Evolutionary conservation across 2,888 invertebrate genomes (phyloP).

Genomic region (Caenorhabditis plicata): DNA sequence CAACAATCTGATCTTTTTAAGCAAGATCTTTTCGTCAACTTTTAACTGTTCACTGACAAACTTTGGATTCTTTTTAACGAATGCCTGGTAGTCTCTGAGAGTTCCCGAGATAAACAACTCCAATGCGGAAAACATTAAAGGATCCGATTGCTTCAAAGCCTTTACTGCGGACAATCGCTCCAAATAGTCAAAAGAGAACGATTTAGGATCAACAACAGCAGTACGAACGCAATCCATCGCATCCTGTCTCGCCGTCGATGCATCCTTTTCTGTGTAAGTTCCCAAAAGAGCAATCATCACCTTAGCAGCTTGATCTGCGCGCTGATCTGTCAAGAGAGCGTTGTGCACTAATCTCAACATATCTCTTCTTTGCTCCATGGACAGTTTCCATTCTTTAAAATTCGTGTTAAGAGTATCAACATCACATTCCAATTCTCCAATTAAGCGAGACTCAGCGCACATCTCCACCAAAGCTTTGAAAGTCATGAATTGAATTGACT

Average conservation of each 20-base stretch:
- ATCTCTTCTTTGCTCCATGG: constrained; percentile 42
- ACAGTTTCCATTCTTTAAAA: constrained; percentile 45
- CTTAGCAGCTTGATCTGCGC: constrained; percentile 57
- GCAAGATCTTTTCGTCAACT: constrained; percentile 48
- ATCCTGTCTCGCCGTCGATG: constrained; percentile 91
- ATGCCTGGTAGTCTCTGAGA: constrained; percentile 70
- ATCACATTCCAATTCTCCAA: constrained; percentile 35
- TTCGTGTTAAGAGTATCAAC: constrained; percentile 32
- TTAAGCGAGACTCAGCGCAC: constrained; percentile 32
- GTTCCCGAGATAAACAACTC: constrained; percentile 56
- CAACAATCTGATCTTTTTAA: constrained; percentile 87
- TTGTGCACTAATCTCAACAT: constrained; percentile 54
- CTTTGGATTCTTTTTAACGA: constrained; percentile 74
- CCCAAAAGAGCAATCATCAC: constrained; percentile 89
- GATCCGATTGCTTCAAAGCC: constrained; percentile 72
- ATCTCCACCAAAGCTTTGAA: constrained; percentile 42
- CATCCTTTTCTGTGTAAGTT: constrained; percentile 89
- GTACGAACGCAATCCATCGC: constrained; percentile 88
- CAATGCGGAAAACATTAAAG: constrained; percentile 53
- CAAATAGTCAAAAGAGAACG: constrained; percentile 90
- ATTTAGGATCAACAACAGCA: constrained; percentile 81
- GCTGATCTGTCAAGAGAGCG: constrained; percentile 73
- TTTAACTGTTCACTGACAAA: constrained; percentile 36
- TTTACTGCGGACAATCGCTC: constrained; percentile 89
- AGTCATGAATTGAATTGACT: constrained; percentile 81